Evolutionary conservation across 1,140 invertebrate species (phyloP).

Genomic region (Ridgeia piscesae): DNA sequence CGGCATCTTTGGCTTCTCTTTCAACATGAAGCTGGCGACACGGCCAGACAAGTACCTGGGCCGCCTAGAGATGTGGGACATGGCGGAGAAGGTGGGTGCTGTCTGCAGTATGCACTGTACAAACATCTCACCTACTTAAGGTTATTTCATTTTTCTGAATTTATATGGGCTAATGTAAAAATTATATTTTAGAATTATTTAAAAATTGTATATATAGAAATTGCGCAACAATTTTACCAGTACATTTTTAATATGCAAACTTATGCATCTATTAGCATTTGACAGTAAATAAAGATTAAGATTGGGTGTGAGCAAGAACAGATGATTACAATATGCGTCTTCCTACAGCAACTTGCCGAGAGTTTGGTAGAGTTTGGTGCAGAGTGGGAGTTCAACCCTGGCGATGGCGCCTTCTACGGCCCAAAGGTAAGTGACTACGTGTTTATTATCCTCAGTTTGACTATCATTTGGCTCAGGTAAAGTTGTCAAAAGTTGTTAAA

Average conservation of each 20-base stretch:
- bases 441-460: background rate
- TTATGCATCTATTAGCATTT: background rate
- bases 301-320: background rate
- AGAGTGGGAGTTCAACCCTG: slow-evolving; percentile 83
- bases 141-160: background rate
- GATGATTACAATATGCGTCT: slow-evolving; percentile 29
- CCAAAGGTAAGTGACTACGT: slow-evolving; percentile 70
- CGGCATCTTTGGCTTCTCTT: slow-evolving; percentile 90
- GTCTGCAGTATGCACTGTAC: background rate
- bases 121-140: background rate
- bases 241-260: background rate
- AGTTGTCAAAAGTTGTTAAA: background rate
- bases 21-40: slow-evolving; percentile 88
- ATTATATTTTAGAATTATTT: too few species aligned
- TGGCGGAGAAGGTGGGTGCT: slow-evolving; percentile 53
- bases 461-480: background rate
- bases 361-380: slow-evolving; percentile 83
- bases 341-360: slow-evolving; percentile 72
- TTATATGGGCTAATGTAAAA: too few species aligned
- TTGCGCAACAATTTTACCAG: background rate
- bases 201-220: too few species aligned
- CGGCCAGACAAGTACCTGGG: slow-evolving; percentile 94
- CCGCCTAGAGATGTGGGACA: slow-evolving; percentile 80
- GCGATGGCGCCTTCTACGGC: slow-evolving; percentile 98
- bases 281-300: too few species aligned